Base-by-base conservation (phyloP, 2,888 invertebrate species). In the Allophyes oxyacanthae region DNA sequence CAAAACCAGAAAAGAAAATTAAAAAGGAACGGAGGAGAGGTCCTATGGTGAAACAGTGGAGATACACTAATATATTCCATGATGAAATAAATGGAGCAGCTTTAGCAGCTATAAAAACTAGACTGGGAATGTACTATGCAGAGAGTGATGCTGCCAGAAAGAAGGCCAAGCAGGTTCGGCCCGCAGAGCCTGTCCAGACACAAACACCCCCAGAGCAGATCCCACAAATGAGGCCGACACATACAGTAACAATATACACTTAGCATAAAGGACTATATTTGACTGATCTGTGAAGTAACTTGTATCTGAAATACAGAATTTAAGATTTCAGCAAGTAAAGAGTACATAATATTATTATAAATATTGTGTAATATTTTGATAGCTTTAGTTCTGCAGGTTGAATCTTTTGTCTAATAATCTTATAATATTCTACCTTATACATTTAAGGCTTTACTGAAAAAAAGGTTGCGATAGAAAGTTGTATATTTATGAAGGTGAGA, bases 61-160 rank as follows among this genome's bases (percentile, higher is more conserved):
- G 95, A 62, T 95, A 95, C 68, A 94, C 94, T 13, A 94, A 94
- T 74, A 92, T 95, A 72, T 95, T 95, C 67, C 95, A 95, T 82
- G 94, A 95, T 78, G 94, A 94, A 77, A 94, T 94, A 3, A 94
- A 94, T 83, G 94, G 94, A 34, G 92, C 94, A 34, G 94, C 94
- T 32, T 78, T 94, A 34, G 90, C 92, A 34, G 94, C 94, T 11
- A 94, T 94, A n/a, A 94, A 94, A 73, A 94, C 94, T 4, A 87
- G 94, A 55, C 82, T 94, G 26, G 92, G 90, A 3, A 93, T 94
- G 92, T 94, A 94, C 64, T 94, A 94, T 81, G 92, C 94, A 26
- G 94, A 94, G 68, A 92, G 89, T 86, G 93, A 93, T 81, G 92
- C 91, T 10, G 92, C 91, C 9, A 84, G 94, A 30, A 94, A 94